Conservation (phyloP, 2,797 vertebrate species). For the Pseudomugil gertrudae region DNA sequence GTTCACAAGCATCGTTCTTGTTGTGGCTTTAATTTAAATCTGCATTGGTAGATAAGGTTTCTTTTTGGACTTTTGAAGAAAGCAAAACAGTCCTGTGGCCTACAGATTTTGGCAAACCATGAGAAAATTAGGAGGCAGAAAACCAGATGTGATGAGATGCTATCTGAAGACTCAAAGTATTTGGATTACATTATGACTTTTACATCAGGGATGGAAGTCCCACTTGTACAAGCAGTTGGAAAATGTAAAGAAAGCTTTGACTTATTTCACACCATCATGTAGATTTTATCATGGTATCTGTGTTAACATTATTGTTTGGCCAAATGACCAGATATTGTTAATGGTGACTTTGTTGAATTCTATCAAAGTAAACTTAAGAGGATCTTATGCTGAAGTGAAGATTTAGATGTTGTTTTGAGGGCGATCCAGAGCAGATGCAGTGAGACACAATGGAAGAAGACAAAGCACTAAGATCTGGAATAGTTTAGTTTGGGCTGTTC, state of each 20-base stretch:
- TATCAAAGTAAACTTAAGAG: constrained; percentile 7
- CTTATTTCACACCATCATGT: constrained; percentile 10
- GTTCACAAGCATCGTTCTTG: constrained; percentile 35
- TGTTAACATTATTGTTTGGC: constrained; percentile 17
- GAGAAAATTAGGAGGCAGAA: constrained; percentile 29
- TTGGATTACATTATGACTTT: constrained; percentile 38
- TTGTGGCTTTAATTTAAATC: constrained; percentile 56
- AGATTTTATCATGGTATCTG: constrained; percentile 8
- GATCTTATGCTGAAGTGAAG: neutral
- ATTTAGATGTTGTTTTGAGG: constrained; percentile 27
- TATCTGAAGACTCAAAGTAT: constrained; percentile 51
- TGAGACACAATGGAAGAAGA: constrained; percentile 60
- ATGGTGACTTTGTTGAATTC: neutral
- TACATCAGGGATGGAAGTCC: constrained; percentile 18
- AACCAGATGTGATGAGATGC: constrained; percentile 55
- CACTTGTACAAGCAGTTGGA: constrained; percentile 20
- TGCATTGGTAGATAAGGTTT: constrained; percentile 58
- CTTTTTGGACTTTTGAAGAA: constrained; percentile 53
- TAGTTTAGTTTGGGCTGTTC: constrained; percentile 61
- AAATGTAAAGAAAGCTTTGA: constrained; percentile 17
- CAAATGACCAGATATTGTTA: constrained; percentile 5
- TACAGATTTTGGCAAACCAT: constrained; percentile 39
- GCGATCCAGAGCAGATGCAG: constrained; percentile 44
- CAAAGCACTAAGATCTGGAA: constrained; percentile 67
- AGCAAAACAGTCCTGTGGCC: constrained; percentile 26